Evolutionary conservation across 2,888 invertebrate genomes (phyloP).

Genomic region (Gortyna flavago): DNA sequence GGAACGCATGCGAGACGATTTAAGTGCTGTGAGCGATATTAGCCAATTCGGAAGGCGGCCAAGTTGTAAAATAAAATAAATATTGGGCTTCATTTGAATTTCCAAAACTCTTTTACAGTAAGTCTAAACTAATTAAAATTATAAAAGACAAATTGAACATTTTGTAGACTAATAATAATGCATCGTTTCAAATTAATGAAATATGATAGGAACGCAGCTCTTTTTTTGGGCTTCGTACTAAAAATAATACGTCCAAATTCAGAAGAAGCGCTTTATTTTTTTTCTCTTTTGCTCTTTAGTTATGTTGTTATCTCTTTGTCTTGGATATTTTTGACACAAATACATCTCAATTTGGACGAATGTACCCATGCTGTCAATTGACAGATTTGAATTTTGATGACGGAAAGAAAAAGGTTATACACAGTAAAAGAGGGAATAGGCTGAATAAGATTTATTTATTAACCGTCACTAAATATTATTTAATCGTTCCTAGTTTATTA

Average conservation of each 20-base stretch:
- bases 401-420: constrained; percentile 90
- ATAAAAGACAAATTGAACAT: not conserved
- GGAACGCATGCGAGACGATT: no score
- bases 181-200: not conserved
- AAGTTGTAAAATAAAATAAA: not conserved
- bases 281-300: constrained; percentile 36
- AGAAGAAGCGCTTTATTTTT: not conserved
- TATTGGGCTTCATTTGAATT: no score
- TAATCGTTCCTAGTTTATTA: constrained; percentile 71
- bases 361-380: constrained; percentile 84
- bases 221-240: constrained; percentile 17
- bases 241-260: constrained; percentile 23
- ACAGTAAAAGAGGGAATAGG: constrained; percentile 88
- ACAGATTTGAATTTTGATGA: constrained; percentile 89
- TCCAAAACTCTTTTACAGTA: not conserved
- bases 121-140: not conserved
- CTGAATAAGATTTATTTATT: constrained; percentile 79
- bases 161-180: not conserved
- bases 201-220: constrained; percentile 38
- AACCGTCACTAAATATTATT: constrained; percentile 73
- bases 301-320: constrained; percentile 6
- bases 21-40: no score
- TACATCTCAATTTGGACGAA: constrained; percentile 52
- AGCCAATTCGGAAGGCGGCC: no score
- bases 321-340: constrained; percentile 12